Evolutionary conservation across 2,113 vertebrate species (phyloP).

Genomic region (Psettodes erumei): DNA sequence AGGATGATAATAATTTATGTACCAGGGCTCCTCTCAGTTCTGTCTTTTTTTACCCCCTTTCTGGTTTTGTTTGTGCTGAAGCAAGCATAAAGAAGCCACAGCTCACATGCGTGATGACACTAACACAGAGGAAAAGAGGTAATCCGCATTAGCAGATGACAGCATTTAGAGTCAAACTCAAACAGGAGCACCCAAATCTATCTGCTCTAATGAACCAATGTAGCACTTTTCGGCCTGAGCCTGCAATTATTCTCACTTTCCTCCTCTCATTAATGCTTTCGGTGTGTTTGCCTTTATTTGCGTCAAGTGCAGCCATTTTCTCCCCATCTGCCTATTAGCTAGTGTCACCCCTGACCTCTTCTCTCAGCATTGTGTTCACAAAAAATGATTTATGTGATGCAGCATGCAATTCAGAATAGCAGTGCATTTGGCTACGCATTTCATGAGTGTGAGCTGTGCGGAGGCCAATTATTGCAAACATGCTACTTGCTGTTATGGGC

Average conservation of each 20-base stretch:
- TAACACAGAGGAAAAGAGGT: constrained; percentile 16
- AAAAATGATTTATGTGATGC: constrained; percentile 56
- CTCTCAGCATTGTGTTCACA: constrained; percentile 14
- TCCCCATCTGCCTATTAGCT: constrained; percentile 46
- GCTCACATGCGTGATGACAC: background rate
- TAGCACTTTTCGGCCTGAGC: constrained; percentile 27
- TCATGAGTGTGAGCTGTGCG: constrained; percentile 43
- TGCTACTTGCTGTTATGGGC: background rate
- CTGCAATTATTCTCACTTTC: constrained; percentile 47
- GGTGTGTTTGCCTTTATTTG: constrained; percentile 25
- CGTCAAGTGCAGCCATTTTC: background rate
- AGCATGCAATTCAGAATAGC: constrained; percentile 2
- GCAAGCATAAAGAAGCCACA: constrained; percentile 20
- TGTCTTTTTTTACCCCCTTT: background rate
- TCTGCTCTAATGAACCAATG: constrained; percentile 48
- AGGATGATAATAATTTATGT: too few species aligned
- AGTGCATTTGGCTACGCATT: constrained; percentile 15
- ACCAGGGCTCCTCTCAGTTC: too few species aligned
- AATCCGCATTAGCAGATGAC: constrained; percentile 44
- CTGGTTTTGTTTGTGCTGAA: constrained; percentile 33
- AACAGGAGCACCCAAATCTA: constrained; percentile 9
- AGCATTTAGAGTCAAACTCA: constrained; percentile 37
- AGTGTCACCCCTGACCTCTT: constrained; percentile 32
- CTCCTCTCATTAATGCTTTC: background rate
- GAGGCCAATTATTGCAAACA: constrained; percentile 49